Percentiles rank a stretch among this genome's conserved stretches.
phyloP scores from a whole-genome alignment of 2,113 vertebrate genomes.

The Pollachius pollachius region DNA sequence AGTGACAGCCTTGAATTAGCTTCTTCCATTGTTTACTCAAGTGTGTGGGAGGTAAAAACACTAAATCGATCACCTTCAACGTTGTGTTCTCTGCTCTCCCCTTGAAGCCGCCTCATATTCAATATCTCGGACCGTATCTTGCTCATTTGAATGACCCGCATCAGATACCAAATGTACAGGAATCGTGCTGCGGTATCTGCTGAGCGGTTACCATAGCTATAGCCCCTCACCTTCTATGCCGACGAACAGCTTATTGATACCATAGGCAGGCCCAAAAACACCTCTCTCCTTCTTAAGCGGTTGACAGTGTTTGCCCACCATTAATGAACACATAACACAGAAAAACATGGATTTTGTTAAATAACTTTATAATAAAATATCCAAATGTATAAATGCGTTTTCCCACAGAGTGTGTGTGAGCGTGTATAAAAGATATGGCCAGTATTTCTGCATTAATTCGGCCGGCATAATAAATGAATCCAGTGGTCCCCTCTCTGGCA shows the following conservation, averaged over 20 bases:
- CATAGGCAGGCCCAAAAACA: neutral
- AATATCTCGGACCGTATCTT: constrained; percentile 21
- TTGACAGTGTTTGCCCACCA: no score
- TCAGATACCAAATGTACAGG: constrained; percentile 40
- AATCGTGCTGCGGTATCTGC: constrained; percentile 48
- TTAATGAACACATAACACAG: no score
- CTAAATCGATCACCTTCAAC: constrained; percentile 60
- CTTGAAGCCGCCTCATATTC: constrained; percentile 48
- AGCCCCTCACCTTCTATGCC: constrained; percentile 40
- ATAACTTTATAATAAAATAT: constrained; percentile 9
- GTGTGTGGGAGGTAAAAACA: constrained; percentile 47
- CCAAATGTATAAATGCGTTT: no score
- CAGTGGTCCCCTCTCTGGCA: constrained; percentile 41
- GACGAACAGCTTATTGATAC: constrained; percentile 18
- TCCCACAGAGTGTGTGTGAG: no score
- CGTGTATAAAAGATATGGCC: neutral
- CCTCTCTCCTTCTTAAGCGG: no score
- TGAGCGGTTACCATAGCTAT: constrained; percentile 58
- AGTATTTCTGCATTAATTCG: neutral
- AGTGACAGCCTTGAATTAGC: constrained; percentile 47
- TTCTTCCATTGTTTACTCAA: constrained; percentile 39
- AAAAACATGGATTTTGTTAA: neutral
- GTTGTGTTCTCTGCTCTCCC: constrained; percentile 39
- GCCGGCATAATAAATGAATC: constrained; percentile 50
- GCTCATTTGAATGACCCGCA: constrained; percentile 53